Evolutionary conservation across 2,888 invertebrate species (phyloP), one percentile per base, ranked within the genome.

Genomic region (Ophonus ardosiacus): DNA sequence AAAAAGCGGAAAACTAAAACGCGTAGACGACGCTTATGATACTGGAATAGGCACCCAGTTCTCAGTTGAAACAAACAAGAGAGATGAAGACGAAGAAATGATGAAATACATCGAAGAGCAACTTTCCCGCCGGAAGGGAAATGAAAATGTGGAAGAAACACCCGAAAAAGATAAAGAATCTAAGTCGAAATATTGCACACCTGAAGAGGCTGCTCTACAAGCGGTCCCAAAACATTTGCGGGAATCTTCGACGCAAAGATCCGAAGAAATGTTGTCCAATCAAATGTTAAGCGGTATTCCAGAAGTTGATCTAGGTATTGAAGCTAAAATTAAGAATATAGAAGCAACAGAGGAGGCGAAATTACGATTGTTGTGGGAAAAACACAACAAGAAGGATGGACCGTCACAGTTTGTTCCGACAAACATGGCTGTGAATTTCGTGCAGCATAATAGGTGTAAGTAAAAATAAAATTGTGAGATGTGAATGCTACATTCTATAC

Each of bases 281-380:
- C 99, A 99, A 93, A 99, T 99, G 99, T 93, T 99, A 4, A 99
- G 98, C 90, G 99, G 99, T 56, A 99, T 99, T 87, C 99, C 99
- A 0, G 99, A 99, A 93, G 98, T 99, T 0, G 99, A 99, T 92
- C 93, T 99, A 81, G 99, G 99, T n/a, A 98, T 99, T 88, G 98
- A 99, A 89, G 98, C 98, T 0, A 99, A 99, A 93, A 99, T 99
- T 86, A 96, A 96, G 89, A 99, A 99, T 90, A 99, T 99, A 88
- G 98, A 99, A 93, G 98, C 98, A 0, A 99, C 99, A 0, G 99
- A 99, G 91, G 98, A 98, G 89, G 99, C 99, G 0, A 99, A 99
- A 92, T 95, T 98, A 90, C 97, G 96, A 90, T 92, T 99, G 51
- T 90, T 99, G 18, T 95, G 96, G 93, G 98, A 98, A 88, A 94